Evolutionary conservation across 2,113 vertebrate species (phyloP), one percentile per base, ranked within the genome.

Genomic region (Eptesicus fuscus): DNA sequence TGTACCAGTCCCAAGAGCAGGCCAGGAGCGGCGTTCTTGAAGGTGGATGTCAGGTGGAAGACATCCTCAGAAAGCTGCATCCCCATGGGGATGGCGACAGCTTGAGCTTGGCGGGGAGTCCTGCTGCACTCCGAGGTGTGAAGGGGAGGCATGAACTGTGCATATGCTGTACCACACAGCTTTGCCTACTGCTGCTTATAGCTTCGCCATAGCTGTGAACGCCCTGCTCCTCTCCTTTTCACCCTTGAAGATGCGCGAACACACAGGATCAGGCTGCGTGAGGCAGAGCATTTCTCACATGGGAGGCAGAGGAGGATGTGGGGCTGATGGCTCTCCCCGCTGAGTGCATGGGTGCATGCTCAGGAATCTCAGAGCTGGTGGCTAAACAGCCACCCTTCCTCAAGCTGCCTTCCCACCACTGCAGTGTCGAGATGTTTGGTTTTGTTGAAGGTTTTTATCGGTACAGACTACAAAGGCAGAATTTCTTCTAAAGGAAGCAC

Each of bases 111-210:
- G 98, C 97, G 98, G 98, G 98, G 98, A 98, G 98, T 97, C 98
- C 97, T 98, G 97, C 83, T 96, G 98, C 95, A 95, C 95, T 96
- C 96, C 22, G 98, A 98, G 98, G 98, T 98, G 98, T 97, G 98
- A 98, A 98, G 98, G 97, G 96, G 98, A 98, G 98, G 97, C 98
- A 95, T 89, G 98, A 98, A 97, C 98, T 94, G 96, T 95, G 97
- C 98, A 98, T 98, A 98, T 98, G 98, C 97, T 98, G 37, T 70
- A 86, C 97, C 90, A 96, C 96, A 98, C 98, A 98, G 98, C 98
- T 98, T 98, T 98, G 80, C 79, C 97, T 98, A 85, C 95, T 98
- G 96, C 98, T 96, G 97, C 98, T 93, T 93, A 97, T 95, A 96
- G 97, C 96, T 95, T 97, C 97, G 94, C 97, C 96, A 97, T 97